phyloP scores from a whole-genome alignment of 2,113 vertebrate species.

The Periophthalmus modestus region DNA sequence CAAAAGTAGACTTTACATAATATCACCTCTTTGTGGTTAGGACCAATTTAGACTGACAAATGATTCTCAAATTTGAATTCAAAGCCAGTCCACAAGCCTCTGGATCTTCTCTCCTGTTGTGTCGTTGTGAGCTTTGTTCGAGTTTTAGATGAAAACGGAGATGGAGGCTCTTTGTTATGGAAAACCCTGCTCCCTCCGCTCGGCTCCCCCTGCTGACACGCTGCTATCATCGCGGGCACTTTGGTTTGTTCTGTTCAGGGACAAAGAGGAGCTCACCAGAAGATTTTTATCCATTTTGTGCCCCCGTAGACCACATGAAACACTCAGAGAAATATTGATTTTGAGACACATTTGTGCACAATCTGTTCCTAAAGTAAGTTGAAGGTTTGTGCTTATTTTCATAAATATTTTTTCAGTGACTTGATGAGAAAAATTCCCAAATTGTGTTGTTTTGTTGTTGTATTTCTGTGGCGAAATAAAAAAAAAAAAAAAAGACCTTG shows the following conservation, averaged over 20 bases:
- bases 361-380: background rate
- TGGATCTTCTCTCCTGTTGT: background rate
- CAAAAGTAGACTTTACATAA: too few species aligned
- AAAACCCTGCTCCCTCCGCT: background rate
- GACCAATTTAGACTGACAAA: too few species aligned
- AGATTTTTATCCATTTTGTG: background rate
- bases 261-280: background rate
- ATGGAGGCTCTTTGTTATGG: background rate
- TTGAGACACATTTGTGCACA: background rate
- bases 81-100: too few species aligned
- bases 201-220: background rate
- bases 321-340: background rate
- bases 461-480: background rate
- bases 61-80: too few species aligned
- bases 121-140: background rate
- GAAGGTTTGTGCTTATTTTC: background rate
- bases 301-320: slow-evolving; percentile 1
- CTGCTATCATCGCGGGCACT: background rate
- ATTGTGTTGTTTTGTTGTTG: background rate
- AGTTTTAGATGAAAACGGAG: background rate
- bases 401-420: background rate
- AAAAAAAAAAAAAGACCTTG: too few species aligned
- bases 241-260: background rate
- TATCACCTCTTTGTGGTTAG: too few species aligned
- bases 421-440: background rate